Percentiles rank a stretch among this genome's conserved stretches.
Conservation (phyloP, 2,113 vertebrate genomes). For the Osmerus eperlanus region DNA sequence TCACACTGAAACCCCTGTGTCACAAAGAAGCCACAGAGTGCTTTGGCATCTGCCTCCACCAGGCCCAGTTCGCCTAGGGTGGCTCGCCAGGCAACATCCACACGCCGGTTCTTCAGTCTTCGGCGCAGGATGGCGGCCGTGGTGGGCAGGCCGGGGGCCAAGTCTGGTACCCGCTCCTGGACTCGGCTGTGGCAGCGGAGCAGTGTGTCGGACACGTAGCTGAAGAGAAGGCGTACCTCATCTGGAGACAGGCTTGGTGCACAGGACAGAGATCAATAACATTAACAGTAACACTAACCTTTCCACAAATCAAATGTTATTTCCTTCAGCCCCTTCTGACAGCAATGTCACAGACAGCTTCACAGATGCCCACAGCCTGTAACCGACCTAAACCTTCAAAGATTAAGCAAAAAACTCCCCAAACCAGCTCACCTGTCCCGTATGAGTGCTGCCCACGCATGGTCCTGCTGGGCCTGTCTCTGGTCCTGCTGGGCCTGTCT, state of each 20-base stretch:
- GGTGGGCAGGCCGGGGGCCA: conserved; percentile 59
- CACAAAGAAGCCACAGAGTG: conserved; percentile 60
- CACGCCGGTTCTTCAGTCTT: conserved; percentile 53
- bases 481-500: not conserved
- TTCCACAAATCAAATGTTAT: not conserved
- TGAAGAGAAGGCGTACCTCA: conserved; percentile 60
- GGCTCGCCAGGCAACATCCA: conserved; percentile 55
- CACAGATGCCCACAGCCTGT: not conserved
- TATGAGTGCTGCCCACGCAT: conserved; percentile 30
- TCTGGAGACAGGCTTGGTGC: conserved; percentile 53
- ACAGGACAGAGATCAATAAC: conserved; percentile 2
- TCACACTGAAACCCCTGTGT: conserved; percentile 47
- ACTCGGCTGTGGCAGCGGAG: conserved; percentile 45
- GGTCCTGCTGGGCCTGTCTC: conserved; percentile 47
- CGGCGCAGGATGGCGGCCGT: conserved; percentile 55
- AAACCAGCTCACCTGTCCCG: conserved; percentile 58
- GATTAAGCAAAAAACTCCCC: not conserved
- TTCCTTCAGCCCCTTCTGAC: not conserved
- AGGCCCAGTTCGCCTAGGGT: conserved; percentile 51
- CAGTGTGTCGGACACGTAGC: conserved; percentile 58
- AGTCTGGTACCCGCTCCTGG: conserved; percentile 55
- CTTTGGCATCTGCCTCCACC: conserved; percentile 42
- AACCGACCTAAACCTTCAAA: not conserved
- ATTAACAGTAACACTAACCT: not conserved
- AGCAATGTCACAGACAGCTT: not conserved